A percentile compares a stretch with the other conserved stretches of the same genome.
Evolutionary conservation across 2,888 invertebrate genomes (phyloP).

Genomic region (Rhaphigaster nebulosa): DNA sequence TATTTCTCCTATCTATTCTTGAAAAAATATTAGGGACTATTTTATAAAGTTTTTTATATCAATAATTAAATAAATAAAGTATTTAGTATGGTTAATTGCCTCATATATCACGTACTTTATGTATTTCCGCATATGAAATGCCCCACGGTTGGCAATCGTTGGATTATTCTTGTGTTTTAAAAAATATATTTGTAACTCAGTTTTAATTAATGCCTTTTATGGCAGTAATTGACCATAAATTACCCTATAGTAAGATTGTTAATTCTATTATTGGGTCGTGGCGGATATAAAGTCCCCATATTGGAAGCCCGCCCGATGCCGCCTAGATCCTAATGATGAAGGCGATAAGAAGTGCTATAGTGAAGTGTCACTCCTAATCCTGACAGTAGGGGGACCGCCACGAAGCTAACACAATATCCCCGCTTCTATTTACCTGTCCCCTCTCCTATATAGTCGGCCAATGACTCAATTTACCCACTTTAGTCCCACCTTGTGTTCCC

Average conservation of each 20-base stretch:
- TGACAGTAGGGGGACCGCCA: neutral
- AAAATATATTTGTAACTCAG: no score
- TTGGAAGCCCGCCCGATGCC: neutral
- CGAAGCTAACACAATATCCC: conserved; percentile 14
- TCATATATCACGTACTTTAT: no score
- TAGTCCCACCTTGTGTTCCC: neutral
- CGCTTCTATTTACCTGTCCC: neutral
- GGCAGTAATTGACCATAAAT: neutral
- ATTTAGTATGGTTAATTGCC: no score
- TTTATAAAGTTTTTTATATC: no score
- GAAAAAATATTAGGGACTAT: no score
- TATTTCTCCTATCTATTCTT: no score
- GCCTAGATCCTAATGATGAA: neutral
- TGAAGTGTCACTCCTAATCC: neutral
- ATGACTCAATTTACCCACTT: neutral
- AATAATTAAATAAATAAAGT: no score
- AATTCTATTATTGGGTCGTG: neutral
- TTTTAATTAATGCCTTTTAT: neutral
- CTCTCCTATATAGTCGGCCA: neutral
- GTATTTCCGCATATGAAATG: no score
- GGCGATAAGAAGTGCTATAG: neutral
- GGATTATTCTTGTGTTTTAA: no score
- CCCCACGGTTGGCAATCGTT: no score
- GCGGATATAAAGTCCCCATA: neutral
- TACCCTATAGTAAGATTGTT: neutral